Evolutionary conservation across 1,140 invertebrate species (phyloP).

Genomic region (Gryllus bimaculatus): DNA sequence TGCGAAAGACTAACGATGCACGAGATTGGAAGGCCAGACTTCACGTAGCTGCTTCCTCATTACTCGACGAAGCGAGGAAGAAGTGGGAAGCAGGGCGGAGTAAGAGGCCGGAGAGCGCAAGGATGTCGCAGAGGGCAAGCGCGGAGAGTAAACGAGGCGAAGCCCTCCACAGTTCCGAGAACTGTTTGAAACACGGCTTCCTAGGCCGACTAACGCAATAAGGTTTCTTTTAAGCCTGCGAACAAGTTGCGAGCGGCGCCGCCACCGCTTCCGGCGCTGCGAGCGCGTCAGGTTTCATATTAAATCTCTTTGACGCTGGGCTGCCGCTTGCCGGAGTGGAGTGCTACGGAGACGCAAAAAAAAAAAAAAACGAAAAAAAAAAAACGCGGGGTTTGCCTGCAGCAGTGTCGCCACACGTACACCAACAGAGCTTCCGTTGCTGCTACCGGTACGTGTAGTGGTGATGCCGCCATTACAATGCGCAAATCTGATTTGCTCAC

Average conservation of each 20-base stretch:
- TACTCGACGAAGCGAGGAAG: background rate
- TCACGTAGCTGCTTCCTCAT: background rate
- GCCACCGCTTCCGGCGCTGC: no score
- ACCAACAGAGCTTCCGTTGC: no score
- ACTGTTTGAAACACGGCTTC: no score
- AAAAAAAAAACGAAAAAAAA: background rate
- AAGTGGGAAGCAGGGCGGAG: background rate
- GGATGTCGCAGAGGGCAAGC: background rate
- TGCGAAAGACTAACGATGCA: conserved; percentile 3
- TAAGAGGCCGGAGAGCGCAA: background rate
- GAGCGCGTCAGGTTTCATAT: background rate
- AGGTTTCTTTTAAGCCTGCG: no score
- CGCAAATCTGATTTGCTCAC: no score
- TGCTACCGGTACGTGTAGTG: no score
- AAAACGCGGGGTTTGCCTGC: background rate
- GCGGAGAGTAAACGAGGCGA: no score
- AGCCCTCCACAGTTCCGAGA: no score
- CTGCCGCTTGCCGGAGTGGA: background rate
- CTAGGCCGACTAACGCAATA: no score
- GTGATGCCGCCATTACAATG: no score
- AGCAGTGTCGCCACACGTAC: background rate
- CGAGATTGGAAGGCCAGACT: background rate
- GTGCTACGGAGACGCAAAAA: no score
- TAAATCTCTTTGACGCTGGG: background rate
- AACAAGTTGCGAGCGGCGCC: no score